Evolutionary conservation across 2,113 vertebrate genomes (phyloP), one percentile per base, ranked within the genome.

Genomic region (Aleadryas rufinucha): DNA sequence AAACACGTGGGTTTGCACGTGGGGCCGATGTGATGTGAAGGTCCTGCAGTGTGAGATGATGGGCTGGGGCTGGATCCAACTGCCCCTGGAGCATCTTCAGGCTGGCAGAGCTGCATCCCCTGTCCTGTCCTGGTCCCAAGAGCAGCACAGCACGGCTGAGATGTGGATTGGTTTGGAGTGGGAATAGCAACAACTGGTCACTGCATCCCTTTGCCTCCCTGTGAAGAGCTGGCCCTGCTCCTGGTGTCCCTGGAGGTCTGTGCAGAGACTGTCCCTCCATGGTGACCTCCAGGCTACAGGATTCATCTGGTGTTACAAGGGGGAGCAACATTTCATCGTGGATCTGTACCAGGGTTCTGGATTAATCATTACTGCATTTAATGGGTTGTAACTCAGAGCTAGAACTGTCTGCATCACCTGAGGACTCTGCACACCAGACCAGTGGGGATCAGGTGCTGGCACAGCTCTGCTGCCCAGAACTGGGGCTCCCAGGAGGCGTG

Each of bases 301-400:
- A 35, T 66, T 44, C 17, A 0, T 54, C n/a, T 10, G 76, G 22
- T 64, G 72, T 81, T 93, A 50, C 64, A n/a, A 11, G 76, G 76
- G 76, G 79, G 72, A 95, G 16, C 76, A 30, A 0, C 35, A 3
- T 60, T 90, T 78, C 72, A 6, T 33, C n/a, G 1, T 17, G 60
- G 71, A 6, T 23, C 63, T 13, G 22, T 52, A 77, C 79, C 0
- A 1, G 47, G 75, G 16, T 60, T 89, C 60, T 66, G 79, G 90
- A 77, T 97, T 97, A 97, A 97, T 97, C 69, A 96, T 97, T 97
- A 18, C 44, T 90, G 60, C 50, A 1, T 6, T 54, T 84, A 28
- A 80, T 84, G 75, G 9, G 26, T 39, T 92, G 83, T 24, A 52
- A 63, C 78, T 81, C 37, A 3, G 1, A 93, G 80, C 63, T 41